Conservation (phyloP, 1,140 invertebrate species). For the Bombus picipes region DNA sequence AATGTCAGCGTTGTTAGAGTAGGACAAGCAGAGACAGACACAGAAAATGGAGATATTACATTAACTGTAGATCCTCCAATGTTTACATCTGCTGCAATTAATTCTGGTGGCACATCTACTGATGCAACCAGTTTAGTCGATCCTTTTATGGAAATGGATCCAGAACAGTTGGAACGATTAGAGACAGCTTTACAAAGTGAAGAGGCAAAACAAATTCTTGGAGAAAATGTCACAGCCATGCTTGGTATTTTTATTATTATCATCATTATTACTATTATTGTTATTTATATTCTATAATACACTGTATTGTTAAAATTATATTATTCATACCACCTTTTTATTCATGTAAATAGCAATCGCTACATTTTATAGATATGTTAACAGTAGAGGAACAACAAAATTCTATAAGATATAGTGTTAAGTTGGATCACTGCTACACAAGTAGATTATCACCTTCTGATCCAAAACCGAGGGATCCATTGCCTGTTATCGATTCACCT, state of each 20-base stretch:
- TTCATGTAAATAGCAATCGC: neutral
- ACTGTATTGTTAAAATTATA: no score
- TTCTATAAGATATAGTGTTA: slow-evolving; percentile 77
- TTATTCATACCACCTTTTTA: no score
- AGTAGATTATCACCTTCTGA: slow-evolving; percentile 76
- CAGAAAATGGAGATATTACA: slow-evolving; percentile 77
- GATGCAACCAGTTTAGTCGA: slow-evolving; percentile 77
- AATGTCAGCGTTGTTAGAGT: slow-evolving; percentile 82
- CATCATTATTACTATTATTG: no score
- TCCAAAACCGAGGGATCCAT: slow-evolving; percentile 75
- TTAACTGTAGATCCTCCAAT: slow-evolving; percentile 79
- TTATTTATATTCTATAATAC: no score
- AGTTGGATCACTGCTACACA: slow-evolving; percentile 82
- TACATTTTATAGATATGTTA: slow-evolving; percentile 78
- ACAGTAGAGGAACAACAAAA: slow-evolving; percentile 81
- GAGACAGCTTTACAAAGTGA: slow-evolving; percentile 85
- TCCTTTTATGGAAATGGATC: slow-evolving; percentile 84
- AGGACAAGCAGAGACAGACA: slow-evolving; percentile 76
- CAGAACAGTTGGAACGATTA: slow-evolving; percentile 84
- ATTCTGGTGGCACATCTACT: slow-evolving; percentile 42
- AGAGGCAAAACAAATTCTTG: slow-evolving; percentile 84
- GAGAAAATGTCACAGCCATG: slow-evolving; percentile 84
- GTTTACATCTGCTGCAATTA: slow-evolving; percentile 57
- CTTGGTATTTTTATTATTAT: slow-evolving; percentile 73
- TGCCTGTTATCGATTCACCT: slow-evolving; percentile 73